Conservation (phyloP, 2,888 invertebrate genomes). For the Tetropium fuscum region DNA sequence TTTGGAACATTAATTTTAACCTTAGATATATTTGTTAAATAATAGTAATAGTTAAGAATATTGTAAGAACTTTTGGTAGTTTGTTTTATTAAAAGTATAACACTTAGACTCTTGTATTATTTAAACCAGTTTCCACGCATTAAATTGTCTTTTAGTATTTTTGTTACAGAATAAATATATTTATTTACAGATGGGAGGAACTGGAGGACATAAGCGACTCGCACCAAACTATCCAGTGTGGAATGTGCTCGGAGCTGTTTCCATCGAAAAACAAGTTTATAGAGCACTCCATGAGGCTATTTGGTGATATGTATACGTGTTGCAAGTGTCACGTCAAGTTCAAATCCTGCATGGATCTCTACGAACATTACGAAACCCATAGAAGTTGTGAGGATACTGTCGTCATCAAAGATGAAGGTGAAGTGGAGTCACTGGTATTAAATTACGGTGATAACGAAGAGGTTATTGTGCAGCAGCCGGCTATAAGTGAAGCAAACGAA, state of each 20-base stretch:
- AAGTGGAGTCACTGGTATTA: conserved; percentile 47
- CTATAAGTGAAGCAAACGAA: conserved; percentile 51
- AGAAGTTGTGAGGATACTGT: conserved; percentile 42
- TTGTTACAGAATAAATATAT: conserved; percentile 24
- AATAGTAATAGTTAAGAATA: no score
- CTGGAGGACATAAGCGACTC: conserved; percentile 27
- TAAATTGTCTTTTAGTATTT: conserved; percentile 10
- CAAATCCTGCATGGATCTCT: conserved; percentile 55
- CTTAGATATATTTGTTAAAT: no score
- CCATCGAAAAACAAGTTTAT: conserved; percentile 56
- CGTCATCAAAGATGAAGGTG: conserved; percentile 25
- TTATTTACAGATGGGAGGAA: conserved; percentile 42
- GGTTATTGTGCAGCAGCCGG: conserved; percentile 49
- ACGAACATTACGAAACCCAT: conserved; percentile 60
- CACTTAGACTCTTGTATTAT: conserved; percentile 9
- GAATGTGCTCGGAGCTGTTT: conserved; percentile 59
- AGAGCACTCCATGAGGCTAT: conserved; percentile 57
- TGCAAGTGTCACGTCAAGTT: conserved; percentile 59
- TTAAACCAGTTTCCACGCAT: conserved; percentile 1
- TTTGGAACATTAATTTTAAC: no score
- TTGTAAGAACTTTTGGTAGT: no score
- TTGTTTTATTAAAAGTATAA: no score
- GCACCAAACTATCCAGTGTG: conserved; percentile 53
- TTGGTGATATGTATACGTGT: conserved; percentile 56
- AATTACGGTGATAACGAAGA: conserved; percentile 53